phyloP scores from a whole-genome alignment of 2,888 invertebrate species.

The Operophtera brumata region DNA sequence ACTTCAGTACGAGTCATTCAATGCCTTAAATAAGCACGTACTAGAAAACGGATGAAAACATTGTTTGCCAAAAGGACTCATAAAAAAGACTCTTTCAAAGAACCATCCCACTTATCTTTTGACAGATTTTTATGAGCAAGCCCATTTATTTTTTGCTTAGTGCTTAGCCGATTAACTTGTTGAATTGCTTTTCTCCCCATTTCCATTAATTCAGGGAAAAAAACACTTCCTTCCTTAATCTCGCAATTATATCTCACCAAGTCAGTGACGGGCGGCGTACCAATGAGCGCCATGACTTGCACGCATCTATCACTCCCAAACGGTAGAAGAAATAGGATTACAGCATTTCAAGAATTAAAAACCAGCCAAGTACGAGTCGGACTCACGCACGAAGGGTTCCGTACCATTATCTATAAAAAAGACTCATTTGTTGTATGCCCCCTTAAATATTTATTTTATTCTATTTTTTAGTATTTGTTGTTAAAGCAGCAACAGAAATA shows the following conservation, averaged over 20 bases:
- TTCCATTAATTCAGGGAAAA: neutral
- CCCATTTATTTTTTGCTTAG: neutral
- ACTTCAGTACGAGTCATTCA: too few species aligned
- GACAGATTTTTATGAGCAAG: constrained; percentile 3
- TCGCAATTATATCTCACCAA: constrained; percentile 3
- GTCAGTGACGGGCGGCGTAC: neutral
- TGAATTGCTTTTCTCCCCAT: constrained; percentile 1
- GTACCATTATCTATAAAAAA: too few species aligned
- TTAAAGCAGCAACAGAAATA: too few species aligned
- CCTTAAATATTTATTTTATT: too few species aligned
- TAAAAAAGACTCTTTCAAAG: neutral
- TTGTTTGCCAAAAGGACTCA: too few species aligned
- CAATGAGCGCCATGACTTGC: constrained; percentile 14
- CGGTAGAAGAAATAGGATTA: neutral
- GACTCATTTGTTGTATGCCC: too few species aligned
- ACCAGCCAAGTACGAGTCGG: too few species aligned
- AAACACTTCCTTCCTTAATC: constrained; percentile 4
- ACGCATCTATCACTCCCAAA: constrained; percentile 13
- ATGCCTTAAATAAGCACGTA: too few species aligned
- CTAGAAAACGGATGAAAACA: too few species aligned
- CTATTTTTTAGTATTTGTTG: too few species aligned
- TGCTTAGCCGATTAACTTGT: constrained; percentile 7
- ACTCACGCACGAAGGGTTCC: too few species aligned
- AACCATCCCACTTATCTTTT: neutral
- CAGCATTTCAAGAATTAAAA: constrained; percentile 8